Evolutionary conservation across 1,140 invertebrate species (phyloP).

Genomic region (Drosophila sproati): DNA sequence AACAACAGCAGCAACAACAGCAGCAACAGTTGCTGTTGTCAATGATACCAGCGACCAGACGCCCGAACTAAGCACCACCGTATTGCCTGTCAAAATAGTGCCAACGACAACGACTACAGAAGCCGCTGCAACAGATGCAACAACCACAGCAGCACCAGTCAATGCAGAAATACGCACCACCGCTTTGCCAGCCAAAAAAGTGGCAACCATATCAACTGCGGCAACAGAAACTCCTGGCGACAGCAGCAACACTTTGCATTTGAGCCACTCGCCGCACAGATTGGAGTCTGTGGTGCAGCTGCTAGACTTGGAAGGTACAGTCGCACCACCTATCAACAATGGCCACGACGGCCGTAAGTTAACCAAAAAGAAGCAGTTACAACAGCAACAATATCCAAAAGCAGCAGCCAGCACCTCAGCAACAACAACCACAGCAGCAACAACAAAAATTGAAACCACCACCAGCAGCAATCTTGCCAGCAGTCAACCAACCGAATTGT

Average conservation of each 20-base stretch:
- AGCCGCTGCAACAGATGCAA: neutral
- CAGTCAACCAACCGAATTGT: constrained; percentile 6
- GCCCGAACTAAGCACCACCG: neutral
- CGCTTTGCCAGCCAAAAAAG: no score
- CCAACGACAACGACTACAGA: neutral
- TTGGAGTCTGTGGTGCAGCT: constrained; percentile 57
- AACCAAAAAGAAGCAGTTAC: constrained; percentile 77
- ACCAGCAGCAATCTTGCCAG: neutral
- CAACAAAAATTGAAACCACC: constrained; percentile 5
- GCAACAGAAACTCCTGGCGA: neutral
- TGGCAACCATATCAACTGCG: neutral
- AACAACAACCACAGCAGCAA: neutral
- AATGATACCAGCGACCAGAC: neutral
- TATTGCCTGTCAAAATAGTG: neutral
- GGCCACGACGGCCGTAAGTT: constrained; percentile 78
- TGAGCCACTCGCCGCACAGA: neutral
- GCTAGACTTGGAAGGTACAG: constrained; percentile 67
- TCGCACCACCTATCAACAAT: constrained; percentile 48
- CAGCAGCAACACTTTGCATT: neutral
- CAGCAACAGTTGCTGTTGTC: constrained; percentile 9
- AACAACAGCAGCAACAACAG: constrained; percentile 12
- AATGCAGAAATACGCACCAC: neutral
- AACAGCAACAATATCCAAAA: constrained; percentile 57
- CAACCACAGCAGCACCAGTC: neutral
- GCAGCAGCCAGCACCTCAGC: constrained; percentile 12